phyloP scores from a whole-genome alignment of 2,797 vertebrate species.

The Threskiornis aethiopicus region DNA sequence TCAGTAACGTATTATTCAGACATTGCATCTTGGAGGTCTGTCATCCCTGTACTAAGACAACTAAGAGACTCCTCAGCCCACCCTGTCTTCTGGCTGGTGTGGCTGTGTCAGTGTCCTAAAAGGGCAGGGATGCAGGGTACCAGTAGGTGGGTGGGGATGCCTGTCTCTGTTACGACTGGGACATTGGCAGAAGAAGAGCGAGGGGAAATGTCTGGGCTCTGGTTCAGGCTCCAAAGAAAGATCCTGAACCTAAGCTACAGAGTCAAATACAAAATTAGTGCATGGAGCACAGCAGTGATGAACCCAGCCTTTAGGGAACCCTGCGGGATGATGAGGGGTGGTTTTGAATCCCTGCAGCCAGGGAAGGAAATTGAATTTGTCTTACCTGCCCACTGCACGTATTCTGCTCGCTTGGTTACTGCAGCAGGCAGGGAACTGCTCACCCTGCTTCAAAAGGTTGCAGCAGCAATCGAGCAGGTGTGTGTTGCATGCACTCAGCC shows the following conservation, averaged over 20 bases:
- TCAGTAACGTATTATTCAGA: neutral
- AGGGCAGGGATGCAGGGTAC: neutral
- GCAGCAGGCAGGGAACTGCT: neutral
- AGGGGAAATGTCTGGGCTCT: neutral
- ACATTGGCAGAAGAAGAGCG: neutral
- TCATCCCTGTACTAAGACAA: neutral
- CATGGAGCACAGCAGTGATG: neutral
- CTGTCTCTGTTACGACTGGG: neutral
- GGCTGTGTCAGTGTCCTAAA: neutral
- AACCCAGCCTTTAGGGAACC: neutral
- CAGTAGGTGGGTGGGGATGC: neutral
- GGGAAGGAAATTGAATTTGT: neutral
- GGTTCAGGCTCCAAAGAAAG: neutral
- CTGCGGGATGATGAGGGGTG: neutral
- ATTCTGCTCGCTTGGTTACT: neutral
- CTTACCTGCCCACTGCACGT: fast-evolving
- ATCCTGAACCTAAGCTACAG: neutral
- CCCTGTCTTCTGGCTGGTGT: neutral
- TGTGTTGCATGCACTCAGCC: neutral
- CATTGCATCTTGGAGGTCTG: neutral
- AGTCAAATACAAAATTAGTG: fast-evolving
- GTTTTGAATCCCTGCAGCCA: neutral
- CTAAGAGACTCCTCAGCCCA: neutral
- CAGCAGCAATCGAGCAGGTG: neutral
- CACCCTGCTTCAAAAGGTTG: neutral